phyloP scores from a whole-genome alignment of 2,113 vertebrate species.

The Anthoscopus minutus region DNA sequence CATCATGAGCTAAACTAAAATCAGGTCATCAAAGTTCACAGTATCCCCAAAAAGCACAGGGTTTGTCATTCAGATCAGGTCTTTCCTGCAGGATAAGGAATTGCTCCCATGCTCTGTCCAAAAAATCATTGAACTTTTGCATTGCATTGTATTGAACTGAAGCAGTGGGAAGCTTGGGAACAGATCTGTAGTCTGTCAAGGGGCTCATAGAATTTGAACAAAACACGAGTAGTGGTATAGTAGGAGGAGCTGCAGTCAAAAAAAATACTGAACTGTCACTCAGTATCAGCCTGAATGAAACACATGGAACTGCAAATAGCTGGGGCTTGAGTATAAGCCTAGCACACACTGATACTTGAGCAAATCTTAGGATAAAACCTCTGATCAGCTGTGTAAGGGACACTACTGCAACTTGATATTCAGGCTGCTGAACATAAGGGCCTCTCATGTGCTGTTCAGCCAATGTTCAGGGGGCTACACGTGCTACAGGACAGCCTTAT shows the following conservation, averaged over 20 bases:
- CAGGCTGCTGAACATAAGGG: neutral
- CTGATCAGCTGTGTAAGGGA: neutral
- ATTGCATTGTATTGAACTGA: no score
- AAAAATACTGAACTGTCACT: neutral
- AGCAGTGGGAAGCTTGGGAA: neutral
- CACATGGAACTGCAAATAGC: neutral
- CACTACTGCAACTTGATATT: neutral
- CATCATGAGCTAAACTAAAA: neutral
- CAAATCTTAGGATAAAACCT: neutral
- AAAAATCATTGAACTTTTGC: neutral
- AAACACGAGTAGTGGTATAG: neutral
- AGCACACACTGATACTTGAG: neutral
- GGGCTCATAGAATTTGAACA: neutral
- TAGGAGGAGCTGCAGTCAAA: neutral
- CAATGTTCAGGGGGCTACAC: rapidly evolving
- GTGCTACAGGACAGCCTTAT: rapidly evolving
- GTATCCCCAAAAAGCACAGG: neutral
- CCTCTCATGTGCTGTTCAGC: neutral
- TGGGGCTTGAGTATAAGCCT: neutral
- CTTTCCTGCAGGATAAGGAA: neutral
- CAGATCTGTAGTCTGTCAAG: neutral
- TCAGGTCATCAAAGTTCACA: neutral
- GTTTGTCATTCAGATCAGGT: neutral
- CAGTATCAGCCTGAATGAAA: neutral
- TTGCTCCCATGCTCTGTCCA: neutral